These are phyloP conservation scores for Hippopotamus amphibius DNA, from an alignment of 2,113 vertebrate species.

Conservation along the genomic window DNA sequence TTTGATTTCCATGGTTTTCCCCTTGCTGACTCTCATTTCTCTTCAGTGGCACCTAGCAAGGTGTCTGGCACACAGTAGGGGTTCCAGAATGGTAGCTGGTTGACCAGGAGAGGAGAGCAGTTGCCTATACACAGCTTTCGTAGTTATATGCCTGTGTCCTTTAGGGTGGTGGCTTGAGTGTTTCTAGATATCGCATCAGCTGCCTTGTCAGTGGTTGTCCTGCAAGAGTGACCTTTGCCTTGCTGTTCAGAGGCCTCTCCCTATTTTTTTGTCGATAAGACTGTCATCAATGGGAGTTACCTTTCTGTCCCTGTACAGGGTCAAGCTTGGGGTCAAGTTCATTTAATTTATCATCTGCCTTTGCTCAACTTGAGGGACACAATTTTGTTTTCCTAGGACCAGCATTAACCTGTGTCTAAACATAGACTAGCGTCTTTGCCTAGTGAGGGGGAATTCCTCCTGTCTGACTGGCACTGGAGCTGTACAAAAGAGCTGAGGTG, in stretches of 20 bases:
- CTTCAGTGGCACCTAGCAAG: background rate
- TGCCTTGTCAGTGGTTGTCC: background rate
- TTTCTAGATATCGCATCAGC: background rate
- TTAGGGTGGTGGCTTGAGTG: background rate
- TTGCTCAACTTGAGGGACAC: background rate
- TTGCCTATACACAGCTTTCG: no score
- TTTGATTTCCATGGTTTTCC: background rate
- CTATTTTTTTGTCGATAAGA: background rate
- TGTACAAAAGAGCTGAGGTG: no score
- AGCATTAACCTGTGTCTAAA: background rate
- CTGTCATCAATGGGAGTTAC: background rate
- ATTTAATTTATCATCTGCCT: background rate
- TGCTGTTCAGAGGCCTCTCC: background rate
- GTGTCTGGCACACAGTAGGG: background rate
- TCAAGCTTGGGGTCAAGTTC: background rate
- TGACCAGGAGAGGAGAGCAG: background rate
- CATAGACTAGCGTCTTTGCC: background rate
- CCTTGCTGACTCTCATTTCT: background rate
- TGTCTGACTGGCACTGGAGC: background rate
- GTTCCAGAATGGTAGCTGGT: background rate
- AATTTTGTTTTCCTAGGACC: background rate
- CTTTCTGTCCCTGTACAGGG: background rate
- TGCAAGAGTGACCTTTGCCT: background rate
- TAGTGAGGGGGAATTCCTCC: background rate
- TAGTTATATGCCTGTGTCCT: background rate